Evolutionary conservation across 1,140 invertebrate species (phyloP), one percentile per base, ranked within the genome.

Genomic region (Nylanderia fulva): DNA sequence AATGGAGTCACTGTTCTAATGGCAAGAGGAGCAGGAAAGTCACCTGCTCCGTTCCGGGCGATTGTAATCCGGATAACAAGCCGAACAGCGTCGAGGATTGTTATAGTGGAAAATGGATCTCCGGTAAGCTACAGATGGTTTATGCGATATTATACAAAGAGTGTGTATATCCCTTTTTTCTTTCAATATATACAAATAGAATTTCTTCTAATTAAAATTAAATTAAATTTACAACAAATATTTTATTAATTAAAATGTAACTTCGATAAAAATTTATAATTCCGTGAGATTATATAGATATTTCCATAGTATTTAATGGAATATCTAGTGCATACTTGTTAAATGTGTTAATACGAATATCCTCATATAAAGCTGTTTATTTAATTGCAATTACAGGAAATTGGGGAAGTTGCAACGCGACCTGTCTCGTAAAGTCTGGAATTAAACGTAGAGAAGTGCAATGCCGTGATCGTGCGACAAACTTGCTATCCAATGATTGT

Each of bases 371-470:
- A 0, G 11, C 18, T 27, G 7, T 64, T 63, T 18, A 76, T 85
- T n/a, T 86, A 63, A 71, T 77, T n/a, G 24, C 69, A n/a, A 52
- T 84, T 88, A 13, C 58, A 93, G 93, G 91, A 45, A 93, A 90
- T 82, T 93, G 93, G 93, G 90, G 89, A 48, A 64, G 85, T 7
- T 93, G 93, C 69, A 93, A 93, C 56, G 91, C 93, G 21, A 93
- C 90, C 9, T 93, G 93, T 21, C 63, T 82, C 11, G n/a, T 61
- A 5, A 93, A 91, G 74, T 85, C 87, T 21, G 93, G 93, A 9
- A 58, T 92, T 18, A 93, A 93, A 60, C 84, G 61, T 7, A 88
- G 93, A 21, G 86, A 91, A 58, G 90, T 93, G 7, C 86, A 87
- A 54, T 93, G 93, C 75, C 89, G 88, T 29, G 92, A 93, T 79